phyloP scores from a whole-genome alignment of 2,888 invertebrate species.

The Macroteleia sp. region DNA sequence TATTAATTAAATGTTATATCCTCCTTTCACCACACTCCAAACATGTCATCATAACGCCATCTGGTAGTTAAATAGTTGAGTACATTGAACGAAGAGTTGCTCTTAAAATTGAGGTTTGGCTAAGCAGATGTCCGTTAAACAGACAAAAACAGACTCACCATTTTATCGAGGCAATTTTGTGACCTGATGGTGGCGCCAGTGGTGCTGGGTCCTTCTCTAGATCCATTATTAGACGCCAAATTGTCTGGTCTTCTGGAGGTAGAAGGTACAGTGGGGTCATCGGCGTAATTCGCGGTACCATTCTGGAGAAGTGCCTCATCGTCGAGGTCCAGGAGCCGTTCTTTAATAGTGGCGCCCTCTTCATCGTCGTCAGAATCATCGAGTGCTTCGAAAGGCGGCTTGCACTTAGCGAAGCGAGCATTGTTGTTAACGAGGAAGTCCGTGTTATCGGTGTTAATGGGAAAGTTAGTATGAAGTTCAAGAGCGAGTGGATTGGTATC shows the following conservation, averaged over 20 bases:
- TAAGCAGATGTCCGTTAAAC: too few species aligned
- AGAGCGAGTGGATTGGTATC: slow-evolving; percentile 67
- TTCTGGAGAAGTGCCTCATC: slow-evolving; percentile 77
- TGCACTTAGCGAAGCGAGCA: slow-evolving; percentile 69
- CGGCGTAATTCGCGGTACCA: slow-evolving; percentile 76
- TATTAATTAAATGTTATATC: too few species aligned
- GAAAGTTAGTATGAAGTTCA: slow-evolving; percentile 73
- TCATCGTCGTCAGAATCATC: slow-evolving; percentile 53
- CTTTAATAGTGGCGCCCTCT: slow-evolving; percentile 34
- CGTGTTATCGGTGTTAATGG: slow-evolving; percentile 78
- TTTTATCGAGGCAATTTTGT: too few species aligned
- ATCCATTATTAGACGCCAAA: slow-evolving; percentile 49
- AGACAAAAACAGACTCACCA: too few species aligned
- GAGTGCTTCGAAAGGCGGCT: slow-evolving; percentile 41
- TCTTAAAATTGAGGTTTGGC: too few species aligned
- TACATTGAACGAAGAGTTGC: too few species aligned
- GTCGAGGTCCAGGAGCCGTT: slow-evolving; percentile 23
- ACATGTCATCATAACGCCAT: too few species aligned
- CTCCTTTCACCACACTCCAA: too few species aligned
- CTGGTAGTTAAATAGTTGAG: too few species aligned
- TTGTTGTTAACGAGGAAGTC: slow-evolving; percentile 77
- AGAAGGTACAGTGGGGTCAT: slow-evolving; percentile 75
- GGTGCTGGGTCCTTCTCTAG: slow-evolving; percentile 23
- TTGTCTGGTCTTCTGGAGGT: slow-evolving; percentile 74
- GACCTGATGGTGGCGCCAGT: too few species aligned